Percentiles rank a stretch among this genome's conserved stretches.
Conservation (phyloP, 2,113 vertebrate genomes). For the Macrotis lagotis region DNA sequence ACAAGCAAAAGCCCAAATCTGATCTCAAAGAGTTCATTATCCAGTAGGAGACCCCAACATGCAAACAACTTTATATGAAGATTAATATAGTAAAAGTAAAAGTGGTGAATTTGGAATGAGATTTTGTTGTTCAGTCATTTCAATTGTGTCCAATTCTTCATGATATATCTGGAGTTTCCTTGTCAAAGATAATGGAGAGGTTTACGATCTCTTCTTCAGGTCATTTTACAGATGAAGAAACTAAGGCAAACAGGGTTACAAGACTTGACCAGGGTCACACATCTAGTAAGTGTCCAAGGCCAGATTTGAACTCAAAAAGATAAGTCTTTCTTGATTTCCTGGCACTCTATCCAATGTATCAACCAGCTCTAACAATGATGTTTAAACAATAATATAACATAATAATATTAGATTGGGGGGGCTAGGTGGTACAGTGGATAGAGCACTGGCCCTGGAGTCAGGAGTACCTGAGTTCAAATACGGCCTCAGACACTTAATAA, state of each 20-base stretch:
- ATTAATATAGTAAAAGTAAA: not conserved
- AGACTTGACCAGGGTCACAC: not conserved
- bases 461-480: too few species aligned
- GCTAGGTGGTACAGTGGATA: too few species aligned
- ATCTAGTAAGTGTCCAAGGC: not conserved
- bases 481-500: too few species aligned
- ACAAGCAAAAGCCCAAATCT: not conserved
- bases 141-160: not conserved
- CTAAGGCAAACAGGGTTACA: not conserved
- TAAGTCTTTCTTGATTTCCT: not conserved
- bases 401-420: not conserved
- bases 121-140: not conserved
- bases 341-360: not conserved
- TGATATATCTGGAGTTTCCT: not conserved
- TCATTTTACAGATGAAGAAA: not conserved
- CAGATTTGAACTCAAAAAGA: not conserved
- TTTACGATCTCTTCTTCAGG: not conserved
- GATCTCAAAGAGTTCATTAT: not conserved
- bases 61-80: not conserved
- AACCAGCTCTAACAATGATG: not conserved
- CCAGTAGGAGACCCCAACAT: not conserved
- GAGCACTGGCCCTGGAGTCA: too few species aligned
- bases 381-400: not conserved
- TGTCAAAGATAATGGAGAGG: not conserved
- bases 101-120: not conserved